Percentiles rank a stretch among this genome's conserved stretches.
phyloP scores from a whole-genome alignment of 2,797 vertebrate genomes.

The Urosaurus nigricauda region DNA sequence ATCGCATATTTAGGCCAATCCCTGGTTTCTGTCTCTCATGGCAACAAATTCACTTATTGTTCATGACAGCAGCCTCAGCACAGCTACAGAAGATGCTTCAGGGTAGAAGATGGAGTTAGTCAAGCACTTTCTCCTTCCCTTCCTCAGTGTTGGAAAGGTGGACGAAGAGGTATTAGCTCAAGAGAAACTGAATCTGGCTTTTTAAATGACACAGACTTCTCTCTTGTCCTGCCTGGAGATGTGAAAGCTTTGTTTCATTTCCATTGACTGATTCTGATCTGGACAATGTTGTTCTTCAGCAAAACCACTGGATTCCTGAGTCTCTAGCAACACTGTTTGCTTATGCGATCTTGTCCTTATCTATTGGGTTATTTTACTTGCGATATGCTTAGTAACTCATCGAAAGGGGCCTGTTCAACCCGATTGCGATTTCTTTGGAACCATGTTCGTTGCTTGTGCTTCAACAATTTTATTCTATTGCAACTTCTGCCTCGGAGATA shows the following conservation, averaged over 20 bases:
- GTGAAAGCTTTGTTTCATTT: not conserved
- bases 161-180: not conserved
- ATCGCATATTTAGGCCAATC: not conserved
- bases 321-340: not conserved
- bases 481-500: not conserved
- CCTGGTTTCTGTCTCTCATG: not conserved
- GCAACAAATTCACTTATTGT: not conserved
- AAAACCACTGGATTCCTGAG: not conserved
- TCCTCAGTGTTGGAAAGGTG: conserved; percentile 3
- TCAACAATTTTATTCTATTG: not conserved
- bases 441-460: not conserved
- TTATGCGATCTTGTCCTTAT: not conserved
- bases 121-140: not conserved
- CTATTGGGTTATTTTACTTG: not conserved
- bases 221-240: not conserved
- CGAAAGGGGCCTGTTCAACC: not conserved
- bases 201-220: not conserved
- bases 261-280: not conserved
- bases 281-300: not conserved
- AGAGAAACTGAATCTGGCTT: not conserved
- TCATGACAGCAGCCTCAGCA: not conserved
- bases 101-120: not conserved
- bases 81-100: not conserved
- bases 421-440: not conserved
- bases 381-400: too few species aligned